Conservation (phyloP, 2,113 vertebrate species). For the Dipodomys ordii region DNA sequence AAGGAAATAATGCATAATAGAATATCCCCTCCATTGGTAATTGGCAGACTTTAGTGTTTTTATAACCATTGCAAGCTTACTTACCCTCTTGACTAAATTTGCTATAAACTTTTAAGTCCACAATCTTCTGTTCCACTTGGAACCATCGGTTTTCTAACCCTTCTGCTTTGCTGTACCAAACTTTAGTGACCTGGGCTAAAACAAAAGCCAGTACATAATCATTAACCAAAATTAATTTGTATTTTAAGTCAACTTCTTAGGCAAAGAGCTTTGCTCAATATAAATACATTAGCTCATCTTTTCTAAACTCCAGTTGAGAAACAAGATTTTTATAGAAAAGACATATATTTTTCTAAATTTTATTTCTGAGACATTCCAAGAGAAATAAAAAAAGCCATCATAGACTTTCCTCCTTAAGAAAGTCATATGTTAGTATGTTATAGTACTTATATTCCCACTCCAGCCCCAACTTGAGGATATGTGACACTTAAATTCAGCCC, state of each 20-base stretch:
- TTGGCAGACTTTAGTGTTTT: not conserved
- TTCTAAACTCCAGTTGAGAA: not conserved
- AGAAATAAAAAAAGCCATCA: not conserved
- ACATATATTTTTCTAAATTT: not conserved
- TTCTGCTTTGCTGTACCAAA: constrained; percentile 91
- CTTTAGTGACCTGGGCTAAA: constrained; percentile 79
- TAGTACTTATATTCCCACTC: too few relatives aligned
- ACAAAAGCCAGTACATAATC: constrained; percentile 47
- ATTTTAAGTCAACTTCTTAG: not conserved
- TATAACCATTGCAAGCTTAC: not conserved
- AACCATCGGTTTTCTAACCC: constrained; percentile 91
- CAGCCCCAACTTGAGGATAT: not conserved
- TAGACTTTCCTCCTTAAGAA: not conserved
- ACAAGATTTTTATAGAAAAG: constrained; percentile 10
- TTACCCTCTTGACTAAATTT: constrained; percentile 90
- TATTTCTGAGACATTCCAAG: not conserved
- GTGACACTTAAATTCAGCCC: not conserved
- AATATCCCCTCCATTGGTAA: not conserved
- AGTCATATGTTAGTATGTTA: not conserved
- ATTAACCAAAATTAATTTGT: constrained; percentile 42
- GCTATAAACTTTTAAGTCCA: constrained; percentile 90
- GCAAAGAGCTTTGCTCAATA: not conserved
- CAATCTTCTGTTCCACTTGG: constrained; percentile 86
- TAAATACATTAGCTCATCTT: not conserved
- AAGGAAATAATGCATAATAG: not conserved